Base-by-base conservation (phyloP, 1,140 invertebrate species). In the Drosophila nigromelanica region DNA sequence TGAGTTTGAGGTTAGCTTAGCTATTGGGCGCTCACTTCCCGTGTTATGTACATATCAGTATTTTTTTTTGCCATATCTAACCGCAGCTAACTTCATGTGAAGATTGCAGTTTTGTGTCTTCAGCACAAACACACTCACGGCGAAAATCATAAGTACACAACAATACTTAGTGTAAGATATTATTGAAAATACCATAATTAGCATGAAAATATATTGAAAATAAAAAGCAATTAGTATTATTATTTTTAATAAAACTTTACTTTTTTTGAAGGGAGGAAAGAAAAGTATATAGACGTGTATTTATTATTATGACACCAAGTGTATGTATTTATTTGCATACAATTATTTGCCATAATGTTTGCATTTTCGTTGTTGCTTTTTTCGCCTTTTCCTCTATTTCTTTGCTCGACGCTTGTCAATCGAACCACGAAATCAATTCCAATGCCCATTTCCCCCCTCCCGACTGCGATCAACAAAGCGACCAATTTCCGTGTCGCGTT, bases 401-500 rank as follows among this genome's bases (percentile, higher is more conserved):
- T 30, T 14, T 43, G 21, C n/a, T 43, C 40, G 55, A 40, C 27
- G 54, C 54, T 56, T 42, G 54, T 42, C 54, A 43, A 58, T 30
- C 40, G 55, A 58, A 58, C 27, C 40, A 58, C 64, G 35, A 73
- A 73, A 52, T 68, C 24, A 67, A 68, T 73, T 59, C 48, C 24
- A 52, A 58, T 12, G 40, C 12, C 21, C 47, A 48, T 51, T 45
- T 11, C 48, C 48, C 48, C 45, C 37, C 39, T 47, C 21, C 60
- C 51, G 40, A 18, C 10, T 21, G 7, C 15, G 8, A 0, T 18
- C 8, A 1, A 11, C 2, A 43, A 61, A 60, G 27, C 55, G 47
- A 47, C 73, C 58, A 54, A 79, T 87, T 87, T 87, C 78, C 78
- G 76, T 55, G 54, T 81, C 63, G 76, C 42, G 43, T 60, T 73